A percentile compares a stretch with the other conserved stretches of the same genome.
phyloP scores from a whole-genome alignment of 2,888 invertebrate genomes.

The Rhagonycha fulva region DNA sequence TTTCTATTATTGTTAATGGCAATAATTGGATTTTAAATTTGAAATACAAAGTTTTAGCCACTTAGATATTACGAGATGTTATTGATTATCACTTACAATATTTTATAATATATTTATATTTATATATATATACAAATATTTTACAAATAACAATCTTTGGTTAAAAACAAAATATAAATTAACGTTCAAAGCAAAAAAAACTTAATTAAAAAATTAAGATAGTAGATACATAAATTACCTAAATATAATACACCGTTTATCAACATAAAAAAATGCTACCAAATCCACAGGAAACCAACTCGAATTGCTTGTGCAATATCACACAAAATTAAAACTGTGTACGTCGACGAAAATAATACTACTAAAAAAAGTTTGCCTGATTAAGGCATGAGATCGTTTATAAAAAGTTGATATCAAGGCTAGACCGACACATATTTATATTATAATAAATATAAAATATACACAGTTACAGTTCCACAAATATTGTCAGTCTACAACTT shows the following conservation, averaged over 20 bases:
- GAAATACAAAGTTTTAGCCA: slow-evolving; percentile 18
- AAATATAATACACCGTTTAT: slow-evolving; percentile 9
- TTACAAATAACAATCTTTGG: slow-evolving; percentile 55
- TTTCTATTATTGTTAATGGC: slow-evolving; percentile 8
- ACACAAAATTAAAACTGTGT: slow-evolving; percentile 7
- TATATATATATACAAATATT: slow-evolving; percentile 51
- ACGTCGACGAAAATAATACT: slow-evolving; percentile 42
- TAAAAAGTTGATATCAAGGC: slow-evolving; percentile 21
- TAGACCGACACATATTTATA: slow-evolving; percentile 22
- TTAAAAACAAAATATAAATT: slow-evolving; percentile 44
- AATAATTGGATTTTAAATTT: background rate
- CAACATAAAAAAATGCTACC: slow-evolving; percentile 9
- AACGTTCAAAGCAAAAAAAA: slow-evolving; percentile 37
- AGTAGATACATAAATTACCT: slow-evolving; percentile 14
- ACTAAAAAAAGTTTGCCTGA: slow-evolving; percentile 34
- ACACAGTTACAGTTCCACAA: slow-evolving; percentile 21
- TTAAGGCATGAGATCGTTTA: slow-evolving; percentile 40
- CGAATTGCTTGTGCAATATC: slow-evolving; percentile 24
- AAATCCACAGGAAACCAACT: slow-evolving; percentile 7
- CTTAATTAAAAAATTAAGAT: slow-evolving; percentile 26
- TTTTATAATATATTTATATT: slow-evolving; percentile 5
- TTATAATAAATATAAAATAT: slow-evolving; percentile 30
- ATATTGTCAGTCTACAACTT: slow-evolving; percentile 30
- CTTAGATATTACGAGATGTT: slow-evolving; percentile 26
- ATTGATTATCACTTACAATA: slow-evolving; percentile 27